A percentile compares a stretch with the other conserved stretches of the same genome.
phyloP scores from a whole-genome alignment of 2,113 vertebrate species.

The Oreocharis arfaki region DNA sequence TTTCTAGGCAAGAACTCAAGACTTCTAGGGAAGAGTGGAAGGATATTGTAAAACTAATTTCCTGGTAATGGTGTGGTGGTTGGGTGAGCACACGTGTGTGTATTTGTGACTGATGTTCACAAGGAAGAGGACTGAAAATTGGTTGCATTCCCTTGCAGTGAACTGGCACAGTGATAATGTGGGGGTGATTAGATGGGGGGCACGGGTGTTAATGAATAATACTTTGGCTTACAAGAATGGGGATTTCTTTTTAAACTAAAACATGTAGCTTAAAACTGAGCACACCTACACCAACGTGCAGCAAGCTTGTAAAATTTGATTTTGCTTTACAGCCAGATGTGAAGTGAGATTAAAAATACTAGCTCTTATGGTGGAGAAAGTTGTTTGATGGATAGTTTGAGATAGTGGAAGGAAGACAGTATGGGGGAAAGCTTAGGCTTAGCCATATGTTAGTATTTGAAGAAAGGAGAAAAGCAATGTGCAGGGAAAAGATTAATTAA shows the following conservation, averaged over 20 bases:
- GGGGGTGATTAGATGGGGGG: background rate
- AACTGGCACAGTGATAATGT: background rate
- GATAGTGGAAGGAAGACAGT: background rate
- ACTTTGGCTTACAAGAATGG: background rate
- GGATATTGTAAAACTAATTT: background rate
- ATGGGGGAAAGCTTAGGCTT: background rate
- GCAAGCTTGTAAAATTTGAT: background rate
- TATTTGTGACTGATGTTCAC: background rate
- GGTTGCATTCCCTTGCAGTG: background rate
- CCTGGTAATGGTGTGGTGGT: background rate
- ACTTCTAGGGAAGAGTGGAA: background rate
- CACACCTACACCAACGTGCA: background rate
- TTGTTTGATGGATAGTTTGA: background rate
- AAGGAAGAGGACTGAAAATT: background rate
- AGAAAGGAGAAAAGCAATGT: background rate
- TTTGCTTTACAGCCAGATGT: background rate
- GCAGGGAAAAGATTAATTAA: background rate
- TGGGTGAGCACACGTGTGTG: accelerated
- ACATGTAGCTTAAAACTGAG: background rate
- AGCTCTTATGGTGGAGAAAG: background rate
- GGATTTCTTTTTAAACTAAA: background rate
- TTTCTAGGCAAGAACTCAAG: background rate
- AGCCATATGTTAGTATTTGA: background rate
- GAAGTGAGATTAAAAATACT: background rate
- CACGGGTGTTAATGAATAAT: background rate